Conservation (phyloP, 1,140 invertebrate species). For the Xylocopa sonorina region DNA sequence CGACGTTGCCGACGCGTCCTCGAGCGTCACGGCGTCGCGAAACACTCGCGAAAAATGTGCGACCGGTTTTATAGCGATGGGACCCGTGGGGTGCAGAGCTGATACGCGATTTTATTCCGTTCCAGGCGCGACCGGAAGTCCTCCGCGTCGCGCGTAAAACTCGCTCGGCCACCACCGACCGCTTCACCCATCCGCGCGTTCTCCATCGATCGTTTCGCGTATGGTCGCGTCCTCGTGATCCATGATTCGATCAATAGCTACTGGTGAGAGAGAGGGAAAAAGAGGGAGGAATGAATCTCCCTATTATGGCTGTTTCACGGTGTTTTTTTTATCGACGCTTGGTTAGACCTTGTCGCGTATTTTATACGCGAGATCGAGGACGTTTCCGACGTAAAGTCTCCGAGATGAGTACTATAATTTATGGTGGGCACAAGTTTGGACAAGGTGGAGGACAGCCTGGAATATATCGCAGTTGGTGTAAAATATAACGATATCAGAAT, state of each 20-base stretch:
- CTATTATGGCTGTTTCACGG: not conserved
- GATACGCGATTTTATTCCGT: constrained; percentile 39
- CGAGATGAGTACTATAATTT: not conserved
- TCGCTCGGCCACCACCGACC: constrained; percentile 24
- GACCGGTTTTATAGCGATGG: constrained; percentile 45
- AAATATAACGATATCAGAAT: too few relatives aligned
- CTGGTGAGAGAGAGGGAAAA: not conserved
- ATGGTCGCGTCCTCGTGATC: not conserved
- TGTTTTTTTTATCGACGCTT: constrained; percentile 14
- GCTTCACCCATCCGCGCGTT: not conserved
- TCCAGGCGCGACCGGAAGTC: constrained; percentile 43
- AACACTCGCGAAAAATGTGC: constrained; percentile 47
- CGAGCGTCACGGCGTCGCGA: not conserved
- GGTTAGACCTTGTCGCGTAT: not conserved
- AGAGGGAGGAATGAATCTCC: too few relatives aligned
- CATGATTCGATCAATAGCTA: not conserved
- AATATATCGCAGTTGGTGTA: not conserved
- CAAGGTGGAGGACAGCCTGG: too few relatives aligned
- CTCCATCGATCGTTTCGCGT: constrained; percentile 2
- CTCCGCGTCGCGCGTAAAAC: constrained; percentile 48
- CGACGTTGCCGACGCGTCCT: not conserved
- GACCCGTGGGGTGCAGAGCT: not conserved
- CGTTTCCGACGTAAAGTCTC: not conserved
- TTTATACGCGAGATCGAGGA: not conserved
- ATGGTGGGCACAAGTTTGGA: not conserved